These are phyloP conservation scores for Pyrrhura leucotis DNA, from an alignment of 2,797 vertebrate species.

Conservation along the genomic window DNA sequence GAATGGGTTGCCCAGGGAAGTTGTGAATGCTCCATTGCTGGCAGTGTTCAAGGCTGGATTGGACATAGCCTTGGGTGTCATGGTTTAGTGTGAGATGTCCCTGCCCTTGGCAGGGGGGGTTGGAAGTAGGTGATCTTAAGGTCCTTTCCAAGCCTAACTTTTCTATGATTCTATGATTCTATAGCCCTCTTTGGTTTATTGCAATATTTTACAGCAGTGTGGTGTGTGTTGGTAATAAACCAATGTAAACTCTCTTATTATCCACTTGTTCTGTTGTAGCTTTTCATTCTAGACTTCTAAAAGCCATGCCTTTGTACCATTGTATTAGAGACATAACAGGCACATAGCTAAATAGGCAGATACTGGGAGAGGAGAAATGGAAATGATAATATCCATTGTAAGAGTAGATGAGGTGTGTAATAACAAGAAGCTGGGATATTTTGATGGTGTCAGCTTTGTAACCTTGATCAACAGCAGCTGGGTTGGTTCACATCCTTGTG, in stretches of 20 bases:
- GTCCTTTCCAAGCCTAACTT: too few relatives aligned
- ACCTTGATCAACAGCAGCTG: not conserved
- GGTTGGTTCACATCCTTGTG: not conserved
- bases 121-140: too few relatives aligned
- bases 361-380: not conserved
- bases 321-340: not conserved
- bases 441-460: not conserved
- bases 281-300: not conserved
- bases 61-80: too few relatives aligned
- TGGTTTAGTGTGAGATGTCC: too few relatives aligned
- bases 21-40: too few relatives aligned
- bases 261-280: not conserved
- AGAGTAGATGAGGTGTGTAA: not conserved
- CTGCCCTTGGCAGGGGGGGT: too few relatives aligned
- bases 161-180: too few relatives aligned
- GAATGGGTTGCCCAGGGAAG: too few relatives aligned
- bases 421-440: not conserved
- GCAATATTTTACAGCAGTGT: not conserved
- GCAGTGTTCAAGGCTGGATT: too few relatives aligned
- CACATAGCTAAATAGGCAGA: not conserved
- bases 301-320: not conserved
- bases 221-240: not conserved
- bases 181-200: not conserved
- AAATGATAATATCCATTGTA: not conserved
- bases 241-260: not conserved